These are phyloP conservation scores for Bombylius discolor DNA, from an alignment of 2,888 invertebrate genomes.

Conservation along the genomic window DNA sequence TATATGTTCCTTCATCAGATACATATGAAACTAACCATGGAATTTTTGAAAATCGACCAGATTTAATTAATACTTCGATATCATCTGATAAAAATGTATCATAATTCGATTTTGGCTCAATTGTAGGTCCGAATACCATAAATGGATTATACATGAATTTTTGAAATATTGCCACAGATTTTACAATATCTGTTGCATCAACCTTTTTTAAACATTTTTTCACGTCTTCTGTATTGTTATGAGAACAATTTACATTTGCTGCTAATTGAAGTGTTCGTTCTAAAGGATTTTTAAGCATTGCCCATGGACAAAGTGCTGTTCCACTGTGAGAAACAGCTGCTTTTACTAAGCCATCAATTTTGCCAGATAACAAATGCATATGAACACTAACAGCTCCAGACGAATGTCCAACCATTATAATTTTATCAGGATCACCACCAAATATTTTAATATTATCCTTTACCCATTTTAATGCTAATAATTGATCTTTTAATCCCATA, in stretches of 20 bases:
- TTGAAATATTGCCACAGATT: slow-evolving; percentile 29
- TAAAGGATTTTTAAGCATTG: slow-evolving; percentile 38
- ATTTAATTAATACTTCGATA: slow-evolving; percentile 47
- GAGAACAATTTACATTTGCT: slow-evolving; percentile 50
- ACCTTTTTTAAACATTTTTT: slow-evolving; percentile 50
- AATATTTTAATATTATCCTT: slow-evolving; percentile 54
- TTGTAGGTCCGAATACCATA: slow-evolving; percentile 58
- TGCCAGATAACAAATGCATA: slow-evolving; percentile 52
- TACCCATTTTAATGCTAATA: slow-evolving; percentile 55
- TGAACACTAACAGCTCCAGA: slow-evolving; percentile 65
- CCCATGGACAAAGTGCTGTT: slow-evolving; percentile 49
- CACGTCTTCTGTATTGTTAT: slow-evolving; percentile 39
- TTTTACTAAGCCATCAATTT: slow-evolving; percentile 35
- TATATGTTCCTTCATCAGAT: slow-evolving; percentile 60
- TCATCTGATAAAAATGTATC: slow-evolving; percentile 52
- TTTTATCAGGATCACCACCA: slow-evolving; percentile 55
- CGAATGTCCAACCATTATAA: slow-evolving; percentile 56
- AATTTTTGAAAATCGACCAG: slow-evolving; percentile 46
- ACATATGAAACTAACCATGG: slow-evolving; percentile 59
- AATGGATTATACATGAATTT: slow-evolving; percentile 54
- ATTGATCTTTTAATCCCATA: slow-evolving; percentile 61
- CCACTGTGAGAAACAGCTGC: slow-evolving; percentile 49
- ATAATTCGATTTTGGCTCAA: slow-evolving; percentile 40
- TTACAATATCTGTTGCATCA: slow-evolving; percentile 47
- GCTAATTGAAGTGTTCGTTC: slow-evolving; percentile 50